Percentiles rank a stretch among this genome's conserved stretches.
These are phyloP conservation scores for Catocala fraxini DNA, from an alignment of 2,888 invertebrate species.

Conservation along the genomic window DNA sequence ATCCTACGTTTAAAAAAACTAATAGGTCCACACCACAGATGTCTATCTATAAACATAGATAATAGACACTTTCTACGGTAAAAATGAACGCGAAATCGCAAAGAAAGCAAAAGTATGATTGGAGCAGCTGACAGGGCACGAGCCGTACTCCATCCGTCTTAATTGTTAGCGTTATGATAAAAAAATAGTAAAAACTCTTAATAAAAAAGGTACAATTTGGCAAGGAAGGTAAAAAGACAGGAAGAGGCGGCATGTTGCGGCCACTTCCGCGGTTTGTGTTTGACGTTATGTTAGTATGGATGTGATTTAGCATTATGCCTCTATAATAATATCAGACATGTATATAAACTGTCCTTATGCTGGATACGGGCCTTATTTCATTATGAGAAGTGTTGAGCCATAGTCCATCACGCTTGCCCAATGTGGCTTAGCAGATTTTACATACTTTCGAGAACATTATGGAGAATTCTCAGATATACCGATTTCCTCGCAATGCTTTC, in stretches of 20 bases:
- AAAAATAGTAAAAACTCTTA: slow-evolving; percentile 58
- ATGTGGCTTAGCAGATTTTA: no score
- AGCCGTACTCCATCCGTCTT: slow-evolving; percentile 72
- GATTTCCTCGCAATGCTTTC: no score
- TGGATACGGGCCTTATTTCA: no score
- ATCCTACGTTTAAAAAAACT: no score
- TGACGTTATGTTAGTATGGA: slow-evolving; percentile 58
- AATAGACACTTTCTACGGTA: slow-evolving; percentile 43
- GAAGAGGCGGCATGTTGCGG: slow-evolving; percentile 84
- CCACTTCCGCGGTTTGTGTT: slow-evolving; percentile 78
- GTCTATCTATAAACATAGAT: slow-evolving; percentile 27
- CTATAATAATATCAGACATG: no score
- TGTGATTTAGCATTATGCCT: slow-evolving; percentile 8
- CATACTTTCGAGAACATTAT: no score
- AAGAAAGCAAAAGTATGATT: slow-evolving; percentile 69
- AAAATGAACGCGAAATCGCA: slow-evolving; percentile 49
- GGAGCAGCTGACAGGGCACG: slow-evolving; percentile 78
- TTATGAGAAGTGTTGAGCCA: no score
- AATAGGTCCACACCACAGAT: slow-evolving; percentile 29
- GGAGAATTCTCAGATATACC: no score
- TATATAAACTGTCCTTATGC: no score
- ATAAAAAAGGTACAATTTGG: slow-evolving; percentile 77
- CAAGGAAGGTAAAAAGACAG: slow-evolving; percentile 78
- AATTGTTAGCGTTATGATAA: slow-evolving; percentile 62
- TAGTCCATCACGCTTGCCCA: no score